Percentiles rank a stretch among this genome's conserved stretches.
Conservation (phyloP, 2,797 vertebrate species). For the Brachymystax lenok region DNA sequence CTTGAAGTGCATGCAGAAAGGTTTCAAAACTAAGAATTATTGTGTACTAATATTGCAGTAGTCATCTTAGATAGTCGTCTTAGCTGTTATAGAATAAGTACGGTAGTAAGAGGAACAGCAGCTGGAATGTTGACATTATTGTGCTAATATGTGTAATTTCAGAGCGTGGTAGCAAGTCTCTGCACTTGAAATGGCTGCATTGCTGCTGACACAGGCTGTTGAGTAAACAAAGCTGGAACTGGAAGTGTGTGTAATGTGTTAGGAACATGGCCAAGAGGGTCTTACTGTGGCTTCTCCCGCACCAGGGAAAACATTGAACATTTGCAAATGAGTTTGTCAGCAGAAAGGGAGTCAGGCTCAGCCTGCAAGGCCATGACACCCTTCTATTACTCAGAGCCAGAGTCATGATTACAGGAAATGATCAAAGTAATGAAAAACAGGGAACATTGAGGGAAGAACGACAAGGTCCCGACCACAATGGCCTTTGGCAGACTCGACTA, state of each 20-base stretch:
- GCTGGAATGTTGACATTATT: slow-evolving; percentile 14
- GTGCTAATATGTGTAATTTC: slow-evolving; percentile 12
- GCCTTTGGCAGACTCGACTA: background rate
- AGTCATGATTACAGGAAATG: slow-evolving; percentile 28
- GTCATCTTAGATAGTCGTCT: background rate
- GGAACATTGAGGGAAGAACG: background rate
- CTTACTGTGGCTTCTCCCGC: background rate
- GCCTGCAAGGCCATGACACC: background rate
- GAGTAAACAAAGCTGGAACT: slow-evolving; percentile 38
- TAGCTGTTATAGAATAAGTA: slow-evolving; percentile 11
- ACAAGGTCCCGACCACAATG: background rate
- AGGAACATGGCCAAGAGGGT: slow-evolving; percentile 14
- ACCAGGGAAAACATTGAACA: background rate
- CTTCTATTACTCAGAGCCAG: background rate
- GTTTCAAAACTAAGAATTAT: slow-evolving; percentile 22
- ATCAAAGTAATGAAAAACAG: background rate
- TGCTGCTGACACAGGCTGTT: background rate
- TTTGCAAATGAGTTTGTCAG: background rate
- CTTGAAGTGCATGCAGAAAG: background rate
- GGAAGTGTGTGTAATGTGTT: background rate
- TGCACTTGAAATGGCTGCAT: slow-evolving; percentile 14
- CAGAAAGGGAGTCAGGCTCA: background rate
- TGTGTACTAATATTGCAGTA: slow-evolving; percentile 28
- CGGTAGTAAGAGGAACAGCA: slow-evolving; percentile 21
- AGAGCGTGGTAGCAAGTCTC: background rate